Percentiles rank a stretch among this genome's conserved stretches.
Evolutionary conservation across 2,888 invertebrate genomes (phyloP).

Genomic region (Diploptera punctata): DNA sequence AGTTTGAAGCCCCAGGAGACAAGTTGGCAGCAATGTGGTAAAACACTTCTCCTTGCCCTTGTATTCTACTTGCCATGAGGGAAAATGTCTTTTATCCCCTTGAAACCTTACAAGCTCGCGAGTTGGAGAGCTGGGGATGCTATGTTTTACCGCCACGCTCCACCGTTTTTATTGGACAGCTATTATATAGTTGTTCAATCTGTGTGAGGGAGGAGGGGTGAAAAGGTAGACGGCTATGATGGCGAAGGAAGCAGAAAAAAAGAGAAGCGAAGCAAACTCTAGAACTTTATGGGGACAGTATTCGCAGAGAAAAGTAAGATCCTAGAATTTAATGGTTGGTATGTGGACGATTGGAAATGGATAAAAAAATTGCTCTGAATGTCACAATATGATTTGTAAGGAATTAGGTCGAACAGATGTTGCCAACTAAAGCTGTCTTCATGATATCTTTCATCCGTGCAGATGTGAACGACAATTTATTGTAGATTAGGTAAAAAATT

Average conservation of each 20-base stretch:
- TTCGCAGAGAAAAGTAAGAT: background rate
- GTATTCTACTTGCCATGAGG: too few relatives aligned
- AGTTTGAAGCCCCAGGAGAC: too few relatives aligned
- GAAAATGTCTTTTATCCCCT: background rate
- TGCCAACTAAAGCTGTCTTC: too few relatives aligned
- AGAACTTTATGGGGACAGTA: background rate
- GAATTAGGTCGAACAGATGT: too few relatives aligned
- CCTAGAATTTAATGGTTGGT: background rate
- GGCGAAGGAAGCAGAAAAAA: background rate
- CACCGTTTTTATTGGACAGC: conserved; percentile 27
- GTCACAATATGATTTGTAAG: too few relatives aligned
- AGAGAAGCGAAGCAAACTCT: background rate
- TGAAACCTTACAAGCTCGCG: background rate
- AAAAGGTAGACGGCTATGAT: background rate
- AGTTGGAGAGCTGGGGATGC: background rate
- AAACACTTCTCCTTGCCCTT: too few relatives aligned
- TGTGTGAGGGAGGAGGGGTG: conserved; percentile 10
- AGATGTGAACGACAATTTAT: too few relatives aligned
- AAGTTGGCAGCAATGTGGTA: too few relatives aligned
- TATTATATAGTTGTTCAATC: conserved; percentile 32
- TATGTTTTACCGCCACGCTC: background rate
- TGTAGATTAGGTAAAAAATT: too few relatives aligned
- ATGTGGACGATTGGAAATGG: background rate
- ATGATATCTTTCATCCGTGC: too few relatives aligned
- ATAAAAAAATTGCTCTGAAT: too few relatives aligned